Conservation (phyloP, 2,888 invertebrate genomes). For the Lepidonotus clava region DNA sequence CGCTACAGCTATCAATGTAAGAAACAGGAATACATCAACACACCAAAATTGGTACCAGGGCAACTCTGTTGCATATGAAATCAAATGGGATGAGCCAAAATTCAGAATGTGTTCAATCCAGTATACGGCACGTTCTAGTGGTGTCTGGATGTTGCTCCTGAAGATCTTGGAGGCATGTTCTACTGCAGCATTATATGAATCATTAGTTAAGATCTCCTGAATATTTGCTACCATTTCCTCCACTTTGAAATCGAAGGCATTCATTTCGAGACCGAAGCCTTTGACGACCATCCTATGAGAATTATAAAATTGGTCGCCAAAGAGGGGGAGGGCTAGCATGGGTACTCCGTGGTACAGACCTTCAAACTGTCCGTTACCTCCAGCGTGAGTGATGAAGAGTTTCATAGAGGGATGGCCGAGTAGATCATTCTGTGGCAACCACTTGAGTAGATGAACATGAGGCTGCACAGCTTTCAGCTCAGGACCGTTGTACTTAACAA, state of each 20-base stretch:
- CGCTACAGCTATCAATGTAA: too few relatives aligned
- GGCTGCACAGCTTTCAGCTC: neutral
- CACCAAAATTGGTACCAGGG: conserved; percentile 66
- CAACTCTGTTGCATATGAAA: conserved; percentile 64
- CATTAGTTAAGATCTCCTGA: conserved; percentile 57
- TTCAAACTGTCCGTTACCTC: conserved; percentile 53
- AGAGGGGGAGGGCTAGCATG: conserved; percentile 66
- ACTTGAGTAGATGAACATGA: conserved; percentile 26
- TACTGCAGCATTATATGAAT: conserved; percentile 61
- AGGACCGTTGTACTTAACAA: conserved; percentile 28
- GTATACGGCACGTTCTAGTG: conserved; percentile 65
- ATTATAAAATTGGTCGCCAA: conserved; percentile 65
- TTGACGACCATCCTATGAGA: conserved; percentile 60
- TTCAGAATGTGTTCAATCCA: conserved; percentile 70
- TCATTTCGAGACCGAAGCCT: conserved; percentile 32
- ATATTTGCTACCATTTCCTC: conserved; percentile 60
- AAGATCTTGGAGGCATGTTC: conserved; percentile 62
- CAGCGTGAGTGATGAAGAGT: conserved; percentile 54
- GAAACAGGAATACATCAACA: conserved; percentile 65
- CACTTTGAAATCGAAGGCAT: neutral
- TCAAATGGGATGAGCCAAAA: conserved; percentile 67
- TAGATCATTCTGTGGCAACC: conserved; percentile 59
- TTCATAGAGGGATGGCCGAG: conserved; percentile 25
- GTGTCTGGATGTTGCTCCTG: conserved; percentile 56
- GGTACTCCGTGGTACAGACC: conserved; percentile 67